Percentiles rank a stretch among this genome's conserved stretches.
Conservation (phyloP, 1,140 invertebrate species). For the Monomorium pharaonis region DNA sequence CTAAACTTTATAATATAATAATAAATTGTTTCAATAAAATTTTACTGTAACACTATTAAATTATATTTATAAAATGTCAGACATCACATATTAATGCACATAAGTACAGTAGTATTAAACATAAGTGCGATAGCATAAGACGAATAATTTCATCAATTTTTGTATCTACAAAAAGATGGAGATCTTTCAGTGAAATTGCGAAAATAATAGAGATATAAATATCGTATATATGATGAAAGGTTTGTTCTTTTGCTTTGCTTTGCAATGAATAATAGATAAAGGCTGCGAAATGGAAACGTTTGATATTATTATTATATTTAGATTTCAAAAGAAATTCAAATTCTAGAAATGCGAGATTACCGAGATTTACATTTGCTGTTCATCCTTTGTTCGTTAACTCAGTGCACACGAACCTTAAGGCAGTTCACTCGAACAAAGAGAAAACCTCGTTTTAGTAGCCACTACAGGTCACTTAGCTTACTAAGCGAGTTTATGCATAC, state of each 20-base stretch:
- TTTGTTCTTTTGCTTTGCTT: not conserved
- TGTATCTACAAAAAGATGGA: not conserved
- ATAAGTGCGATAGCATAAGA: no score
- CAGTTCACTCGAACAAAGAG: not conserved
- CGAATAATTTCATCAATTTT: not conserved
- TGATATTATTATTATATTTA: conserved; percentile 10
- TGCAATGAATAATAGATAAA: not conserved
- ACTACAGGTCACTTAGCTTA: conserved; percentile 30
- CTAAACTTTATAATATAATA: not conserved
- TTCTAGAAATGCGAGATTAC: not conserved
- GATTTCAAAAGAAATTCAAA: not conserved
- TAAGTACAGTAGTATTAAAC: not conserved
- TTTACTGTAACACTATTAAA: not conserved
- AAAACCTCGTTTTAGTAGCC: conserved; percentile 30
- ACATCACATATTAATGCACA: not conserved
- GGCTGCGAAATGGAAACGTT: not conserved
- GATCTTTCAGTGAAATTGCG: not conserved
- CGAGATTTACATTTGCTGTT: not conserved
- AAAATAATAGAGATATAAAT: not conserved
- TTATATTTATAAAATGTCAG: not conserved
- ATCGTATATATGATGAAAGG: not conserved
- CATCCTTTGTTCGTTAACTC: conserved; percentile 1
- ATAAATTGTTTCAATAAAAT: not conserved
- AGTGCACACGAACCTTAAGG: not conserved
- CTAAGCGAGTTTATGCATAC: conserved; percentile 48